A percentile compares a stretch with the other conserved stretches of the same genome.
Evolutionary conservation across 2,113 vertebrate genomes (phyloP).

Genomic region (Salvator merianae): DNA sequence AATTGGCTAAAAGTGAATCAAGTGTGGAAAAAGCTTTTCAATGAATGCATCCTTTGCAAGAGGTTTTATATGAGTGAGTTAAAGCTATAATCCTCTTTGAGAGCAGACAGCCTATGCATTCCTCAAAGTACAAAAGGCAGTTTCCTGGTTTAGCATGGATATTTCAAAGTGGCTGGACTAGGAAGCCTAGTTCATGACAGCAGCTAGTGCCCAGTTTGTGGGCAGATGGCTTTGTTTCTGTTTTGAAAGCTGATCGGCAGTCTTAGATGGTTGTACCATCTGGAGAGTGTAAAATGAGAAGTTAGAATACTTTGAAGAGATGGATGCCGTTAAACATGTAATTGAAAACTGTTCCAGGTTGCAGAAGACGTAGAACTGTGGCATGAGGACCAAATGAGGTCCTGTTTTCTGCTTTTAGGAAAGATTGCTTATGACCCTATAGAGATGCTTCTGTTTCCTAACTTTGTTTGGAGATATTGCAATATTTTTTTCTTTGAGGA

Average conservation of each 20-base stretch:
- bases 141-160: neutral
- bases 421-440: neutral
- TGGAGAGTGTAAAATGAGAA: conserved; percentile 6
- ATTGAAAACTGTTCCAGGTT: neutral
- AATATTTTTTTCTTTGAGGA: neutral
- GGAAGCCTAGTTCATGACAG: neutral
- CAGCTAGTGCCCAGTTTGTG: conserved; percentile 2
- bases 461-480: neutral
- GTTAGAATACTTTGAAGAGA: neutral
- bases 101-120: conserved; percentile 14
- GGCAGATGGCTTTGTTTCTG: conserved; percentile 22
- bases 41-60: neutral
- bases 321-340: neutral
- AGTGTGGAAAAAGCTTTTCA: neutral
- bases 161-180: conserved; percentile 23
- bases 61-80: neutral
- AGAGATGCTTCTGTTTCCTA: too few relatives aligned
- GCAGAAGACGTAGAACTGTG: neutral
- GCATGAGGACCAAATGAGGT: neutral
- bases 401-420: neutral
- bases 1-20: conserved; percentile 9
- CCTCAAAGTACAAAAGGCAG: accelerated
- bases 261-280: conserved; percentile 23
- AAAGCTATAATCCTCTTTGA: neutral
- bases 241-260: conserved; percentile 8